These are phyloP conservation scores for Coluber constrictor DNA, from an alignment of 2,797 vertebrate genomes.

Conservation along the genomic window DNA sequence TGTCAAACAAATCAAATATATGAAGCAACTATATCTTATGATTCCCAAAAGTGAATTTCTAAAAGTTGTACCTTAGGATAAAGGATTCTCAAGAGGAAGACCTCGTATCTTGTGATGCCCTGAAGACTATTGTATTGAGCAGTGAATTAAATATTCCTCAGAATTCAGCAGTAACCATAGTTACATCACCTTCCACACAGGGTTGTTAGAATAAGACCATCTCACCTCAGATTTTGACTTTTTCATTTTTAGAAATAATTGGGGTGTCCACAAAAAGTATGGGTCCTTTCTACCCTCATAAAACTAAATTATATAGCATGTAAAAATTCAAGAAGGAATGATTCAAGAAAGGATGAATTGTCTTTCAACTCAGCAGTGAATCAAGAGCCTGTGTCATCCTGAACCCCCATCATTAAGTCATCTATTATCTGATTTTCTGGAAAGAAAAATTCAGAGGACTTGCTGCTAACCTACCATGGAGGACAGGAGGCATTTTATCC, in stretches of 20 bases:
- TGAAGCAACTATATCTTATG: not conserved
- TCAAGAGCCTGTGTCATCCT: not conserved
- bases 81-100: not conserved
- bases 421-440: not conserved
- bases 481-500: not conserved
- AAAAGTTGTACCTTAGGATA: not conserved
- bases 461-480: not conserved
- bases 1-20: not conserved
- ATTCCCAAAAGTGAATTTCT: not conserved
- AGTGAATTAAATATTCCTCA: constrained; percentile 32
- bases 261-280: not conserved
- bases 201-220: constrained; percentile 45
- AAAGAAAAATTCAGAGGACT: not conserved
- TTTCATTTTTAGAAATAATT: constrained; percentile 16
- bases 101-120: not conserved
- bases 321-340: not conserved
- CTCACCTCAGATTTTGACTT: constrained; percentile 53
- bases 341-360: not conserved
- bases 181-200: constrained; percentile 39
- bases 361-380: not conserved
- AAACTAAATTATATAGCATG: not conserved
- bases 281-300: not conserved
- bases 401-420: not conserved
- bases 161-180: constrained; percentile 45
- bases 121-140: not conserved